Conservation (phyloP, 2,113 vertebrate genomes). For the Thymallus thymallus region DNA sequence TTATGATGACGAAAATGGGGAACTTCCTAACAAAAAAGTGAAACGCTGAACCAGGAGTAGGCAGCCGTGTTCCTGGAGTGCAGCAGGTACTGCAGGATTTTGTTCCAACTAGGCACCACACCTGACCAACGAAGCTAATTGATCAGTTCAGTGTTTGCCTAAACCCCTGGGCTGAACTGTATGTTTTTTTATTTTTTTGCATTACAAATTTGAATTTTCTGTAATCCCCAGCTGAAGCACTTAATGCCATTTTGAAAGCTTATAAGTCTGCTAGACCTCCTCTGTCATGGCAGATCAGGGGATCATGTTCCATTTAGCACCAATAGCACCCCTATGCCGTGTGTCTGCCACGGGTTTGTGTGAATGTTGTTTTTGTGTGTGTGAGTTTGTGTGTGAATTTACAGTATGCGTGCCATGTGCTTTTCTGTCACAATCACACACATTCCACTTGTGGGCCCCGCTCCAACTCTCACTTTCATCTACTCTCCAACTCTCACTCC, state of each 20-base stretch:
- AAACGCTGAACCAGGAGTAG: background rate
- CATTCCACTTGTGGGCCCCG: conserved; percentile 13
- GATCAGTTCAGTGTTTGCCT: too few relatives aligned
- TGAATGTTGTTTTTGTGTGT: conserved; percentile 4
- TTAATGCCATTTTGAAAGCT: conserved; percentile 49
- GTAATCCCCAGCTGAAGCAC: conserved; percentile 40
- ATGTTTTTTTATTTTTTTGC: conserved; percentile 20
- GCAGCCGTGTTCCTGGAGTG: background rate
- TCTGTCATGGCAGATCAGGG: conserved; percentile 47
- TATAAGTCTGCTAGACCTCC: conserved; percentile 42
- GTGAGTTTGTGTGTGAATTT: background rate
- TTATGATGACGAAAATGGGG: background rate
- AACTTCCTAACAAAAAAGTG: conserved; percentile 8
- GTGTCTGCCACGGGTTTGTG: background rate
- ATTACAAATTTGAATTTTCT: conserved; percentile 41
- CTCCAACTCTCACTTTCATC: conserved; percentile 32
- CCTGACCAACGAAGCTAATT: too few relatives aligned
- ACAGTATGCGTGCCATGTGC: conserved; percentile 5
- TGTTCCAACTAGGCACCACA: too few relatives aligned
- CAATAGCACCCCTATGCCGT: conserved; percentile 2
- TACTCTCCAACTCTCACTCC: conserved; percentile 27
- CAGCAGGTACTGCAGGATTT: too few relatives aligned
- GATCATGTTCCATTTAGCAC: conserved; percentile 49
- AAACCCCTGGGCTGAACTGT: background rate
- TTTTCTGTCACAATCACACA: background rate